Evolutionary conservation across 2,888 invertebrate species (phyloP).

Genomic region (Blastobasis lacticolella): DNA sequence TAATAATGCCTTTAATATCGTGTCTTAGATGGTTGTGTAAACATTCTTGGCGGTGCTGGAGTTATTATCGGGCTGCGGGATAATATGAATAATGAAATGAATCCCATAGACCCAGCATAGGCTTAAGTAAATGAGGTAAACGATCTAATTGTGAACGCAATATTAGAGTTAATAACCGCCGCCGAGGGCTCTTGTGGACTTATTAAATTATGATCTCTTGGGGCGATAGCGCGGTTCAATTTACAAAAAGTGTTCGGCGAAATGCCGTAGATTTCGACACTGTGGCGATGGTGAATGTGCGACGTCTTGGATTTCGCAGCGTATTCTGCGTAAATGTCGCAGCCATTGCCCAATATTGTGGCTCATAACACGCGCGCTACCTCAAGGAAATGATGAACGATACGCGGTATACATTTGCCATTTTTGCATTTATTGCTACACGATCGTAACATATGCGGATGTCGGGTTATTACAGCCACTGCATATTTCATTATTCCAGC

Average conservation of each 20-base stretch:
- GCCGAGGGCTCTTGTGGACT: not conserved
- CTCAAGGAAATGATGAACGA: conserved; percentile 22
- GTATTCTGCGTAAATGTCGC: conserved; percentile 20
- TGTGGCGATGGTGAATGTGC: too few relatives aligned
- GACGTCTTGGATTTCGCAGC: too few relatives aligned
- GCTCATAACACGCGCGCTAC: conserved; percentile 19
- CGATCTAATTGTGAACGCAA: not conserved
- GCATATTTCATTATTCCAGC: not conserved
- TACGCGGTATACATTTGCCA: conserved; percentile 7
- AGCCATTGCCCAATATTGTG: conserved; percentile 31
- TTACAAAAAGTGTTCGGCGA: too few relatives aligned
- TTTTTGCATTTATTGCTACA: conserved; percentile 1
- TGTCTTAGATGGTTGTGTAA: conserved; percentile 38
- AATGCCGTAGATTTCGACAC: too few relatives aligned
- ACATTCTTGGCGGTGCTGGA: conserved; percentile 35
- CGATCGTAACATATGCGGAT: conserved; percentile 1
- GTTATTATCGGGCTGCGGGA: conserved; percentile 31
- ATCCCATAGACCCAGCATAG: conserved; percentile 5
- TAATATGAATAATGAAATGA: conserved; percentile 37
- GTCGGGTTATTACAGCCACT: not conserved
- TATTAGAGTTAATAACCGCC: not conserved
- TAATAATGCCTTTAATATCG: conserved; percentile 57
- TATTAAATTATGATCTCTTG: not conserved
- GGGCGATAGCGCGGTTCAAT: too few relatives aligned
- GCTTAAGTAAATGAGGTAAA: not conserved